Base-by-base conservation (phyloP, 37 sponge, comb jelly and placozoan species). In the Dysidea cf. avara region DNA sequence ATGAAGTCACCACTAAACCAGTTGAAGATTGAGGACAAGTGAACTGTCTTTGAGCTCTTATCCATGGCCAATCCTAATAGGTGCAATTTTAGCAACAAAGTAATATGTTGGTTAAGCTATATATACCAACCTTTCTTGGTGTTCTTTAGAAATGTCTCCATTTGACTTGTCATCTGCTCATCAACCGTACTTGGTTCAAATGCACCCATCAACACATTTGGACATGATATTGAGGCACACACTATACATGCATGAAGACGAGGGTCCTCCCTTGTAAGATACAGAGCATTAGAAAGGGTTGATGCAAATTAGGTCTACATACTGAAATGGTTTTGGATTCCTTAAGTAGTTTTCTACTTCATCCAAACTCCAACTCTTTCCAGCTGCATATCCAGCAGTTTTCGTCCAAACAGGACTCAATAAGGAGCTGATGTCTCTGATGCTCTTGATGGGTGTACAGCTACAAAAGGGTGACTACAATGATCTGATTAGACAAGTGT, bases 141-240 rank as follows among this genome's bases (percentile, higher is more conserved):
- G 58, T 88, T 88, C 11, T 43, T 21, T n/a, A 88, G 52, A 49
- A 88, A 82, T 31, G 76, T 73, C 37, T 50, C 69, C 66, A 88
- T 70, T 33, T 88, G 89, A 32, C 25, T 39, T 32, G 74, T 71
- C 89, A 88, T 88, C 71, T 88, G 89, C 1, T 69, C 55, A 7
- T 56, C 69, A 14, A 88, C 1, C 1, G 21, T 66, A 40, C 46
- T 71, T 3, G 74, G 65, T 39, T 67, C 57, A 66, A 68, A 88
- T 20, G 89, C 89, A 28, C 48, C 67, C 51, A 56, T 88, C 50
- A 71, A 36, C n/a, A 88, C 79, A 32, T 88, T 81, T 16, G 89
- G 89, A 53, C 89, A 88, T 20, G 89, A 88, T 29, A 88, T 82
- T 30, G 89, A 88, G 7, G 89, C 89, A 72, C 89, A 88, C 43